Percentiles rank a stretch among this genome's conserved stretches.
Conservation (phyloP, 1,140 invertebrate genomes). For the Seison nebaliae region DNA sequence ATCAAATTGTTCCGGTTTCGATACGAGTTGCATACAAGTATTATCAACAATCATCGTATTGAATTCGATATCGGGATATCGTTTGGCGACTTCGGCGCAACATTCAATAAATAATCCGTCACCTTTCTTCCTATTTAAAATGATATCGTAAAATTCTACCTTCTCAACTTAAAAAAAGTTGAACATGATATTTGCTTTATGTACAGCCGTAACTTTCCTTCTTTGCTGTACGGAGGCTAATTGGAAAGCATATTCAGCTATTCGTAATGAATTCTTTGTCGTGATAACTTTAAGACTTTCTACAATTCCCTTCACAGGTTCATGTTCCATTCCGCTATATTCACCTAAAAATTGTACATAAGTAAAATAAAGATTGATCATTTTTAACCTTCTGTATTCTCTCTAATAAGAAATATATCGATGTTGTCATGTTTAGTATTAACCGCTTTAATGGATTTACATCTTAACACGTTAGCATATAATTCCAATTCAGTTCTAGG, state of each 20-base stretch:
- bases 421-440: constrained; percentile 63
- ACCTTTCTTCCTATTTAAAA: constrained; percentile 46
- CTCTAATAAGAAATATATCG: constrained; percentile 81
- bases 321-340: constrained; percentile 84
- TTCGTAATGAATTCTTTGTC: constrained; percentile 57
- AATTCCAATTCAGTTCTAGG: constrained; percentile 42
- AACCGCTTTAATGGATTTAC: constrained; percentile 66
- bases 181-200: constrained; percentile 89
- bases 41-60: constrained; percentile 95
- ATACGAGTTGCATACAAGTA: constrained; percentile 85
- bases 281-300: constrained; percentile 78
- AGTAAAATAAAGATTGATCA: no score
- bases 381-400: constrained; percentile 95
- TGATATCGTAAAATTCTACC: background rate
- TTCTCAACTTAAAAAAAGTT: no score
- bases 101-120: constrained; percentile 73
- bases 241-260: constrained; percentile 97
- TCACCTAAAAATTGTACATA: no score
- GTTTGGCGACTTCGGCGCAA: constrained; percentile 47
- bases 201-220: constrained; percentile 46
- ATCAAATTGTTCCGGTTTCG: constrained; percentile 85
- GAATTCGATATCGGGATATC: constrained; percentile 73
- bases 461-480: constrained; percentile 88
- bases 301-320: constrained; percentile 60
- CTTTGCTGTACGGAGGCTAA: constrained; percentile 76